phyloP scores from a whole-genome alignment of 2,113 vertebrate species.

The human region GRCh38 chr7:119672501-119673000 shows the following conservation, averaged over 20 bases:
- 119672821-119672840: background rate
- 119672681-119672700: background rate
- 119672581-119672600: background rate
- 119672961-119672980: background rate
- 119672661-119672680: background rate
- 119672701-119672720: background rate
- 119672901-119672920: background rate
- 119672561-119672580: background rate
- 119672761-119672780: background rate
- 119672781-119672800: background rate
- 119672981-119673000: slow-evolving; percentile 8
- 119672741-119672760: background rate
- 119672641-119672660: background rate
- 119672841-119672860: background rate
- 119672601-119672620: background rate
- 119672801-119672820: background rate
- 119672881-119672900: background rate
- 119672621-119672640: background rate
- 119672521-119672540: background rate
- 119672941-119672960: background rate
- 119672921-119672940: background rate
- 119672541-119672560: background rate
- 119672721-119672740: background rate
- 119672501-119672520: background rate
- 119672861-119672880: background rate